Base-by-base conservation (phyloP, 2,113 vertebrate genomes). In the Neofelis nebulosa region DNA sequence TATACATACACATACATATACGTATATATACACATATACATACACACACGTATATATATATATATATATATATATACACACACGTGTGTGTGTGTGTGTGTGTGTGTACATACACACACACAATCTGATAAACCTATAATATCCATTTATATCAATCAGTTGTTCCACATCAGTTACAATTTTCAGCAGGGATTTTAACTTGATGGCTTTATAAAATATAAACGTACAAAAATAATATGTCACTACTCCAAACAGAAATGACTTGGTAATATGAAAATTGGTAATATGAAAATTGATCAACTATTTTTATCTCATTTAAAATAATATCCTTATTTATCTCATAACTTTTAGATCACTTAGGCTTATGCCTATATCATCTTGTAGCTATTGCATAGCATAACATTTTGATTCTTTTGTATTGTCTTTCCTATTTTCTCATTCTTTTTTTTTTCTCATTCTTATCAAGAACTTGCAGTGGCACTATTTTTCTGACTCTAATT, bases 101-200 rank as follows among this genome's bases (percentile, higher is more conserved):
- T 41, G 6, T 45, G 6, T 45, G 9, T 7, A 61, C 7, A 57
- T 2, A 57, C 6, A 45, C 19, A 57, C 7, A 23, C 7, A 71
- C 14, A 87, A 76, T 91, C 92, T 96, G 55, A 61, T 91, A 16
- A 4, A 0, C 52, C 82, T 98, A 65, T 85, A 97, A 95, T 83
- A 98, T 50, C 66, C 95, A 97, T 97, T 98, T 91, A 97, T 98
- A 96, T 93, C 48, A 89, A n/a, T 98, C 96, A 97, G 80, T 86
- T 93, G 81, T 89, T 96, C 96, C 63, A 84, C 80, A 82, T 91
- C 94, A 94, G 63, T 98, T 98, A 95, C 84, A 97, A 19, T 89
- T 89, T 98, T 97, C 97, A 98, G 65, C 97, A 96, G 91, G 90
- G 85, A 97, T 98, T 98, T 94, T 94, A 98, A 93, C 95, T 98